These are phyloP conservation scores for Leptopilina myrica DNA, from an alignment of 2,888 invertebrate species.

Conservation along the genomic window DNA sequence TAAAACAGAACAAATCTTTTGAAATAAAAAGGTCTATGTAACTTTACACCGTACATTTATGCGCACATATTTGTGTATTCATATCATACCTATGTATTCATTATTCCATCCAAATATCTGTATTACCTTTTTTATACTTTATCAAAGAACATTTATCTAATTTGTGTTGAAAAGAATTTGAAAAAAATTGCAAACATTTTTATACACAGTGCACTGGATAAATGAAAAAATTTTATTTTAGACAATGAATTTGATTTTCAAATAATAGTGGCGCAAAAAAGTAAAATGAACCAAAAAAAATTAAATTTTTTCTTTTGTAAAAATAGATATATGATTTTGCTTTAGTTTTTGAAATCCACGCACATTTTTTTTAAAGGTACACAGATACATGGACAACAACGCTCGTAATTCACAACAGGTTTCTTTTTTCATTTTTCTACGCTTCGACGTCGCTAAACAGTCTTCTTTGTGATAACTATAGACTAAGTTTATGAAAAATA, in stretches of 20 bases:
- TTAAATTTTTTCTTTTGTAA: too few relatives aligned
- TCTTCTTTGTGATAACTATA: constrained; percentile 39
- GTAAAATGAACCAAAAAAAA: too few relatives aligned
- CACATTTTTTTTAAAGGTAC: constrained; percentile 10
- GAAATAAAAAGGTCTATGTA: background rate
- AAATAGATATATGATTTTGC: too few relatives aligned
- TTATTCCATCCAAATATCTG: constrained; percentile 24
- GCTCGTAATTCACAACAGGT: constrained; percentile 5
- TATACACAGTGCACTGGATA: too few relatives aligned
- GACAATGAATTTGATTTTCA: too few relatives aligned
- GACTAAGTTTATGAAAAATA: constrained; percentile 37
- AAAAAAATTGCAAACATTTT: too few relatives aligned
- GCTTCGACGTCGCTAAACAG: constrained; percentile 36
- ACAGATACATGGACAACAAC: constrained; percentile 25
- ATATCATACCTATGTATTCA: constrained; percentile 1
- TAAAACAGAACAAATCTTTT: background rate
- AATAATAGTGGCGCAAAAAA: too few relatives aligned
- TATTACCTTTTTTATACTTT: constrained; percentile 1
- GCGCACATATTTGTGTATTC: constrained; percentile 19
- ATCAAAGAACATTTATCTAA: background rate
- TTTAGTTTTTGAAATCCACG: too few relatives aligned
- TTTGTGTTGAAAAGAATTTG: background rate
- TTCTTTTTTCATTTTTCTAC: background rate
- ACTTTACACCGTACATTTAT: constrained; percentile 11
- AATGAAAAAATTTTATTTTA: too few relatives aligned